These are phyloP conservation scores for Phrynocephalus vlangalii DNA, from an alignment of 2,797 vertebrate species.

Conservation along the genomic window DNA sequence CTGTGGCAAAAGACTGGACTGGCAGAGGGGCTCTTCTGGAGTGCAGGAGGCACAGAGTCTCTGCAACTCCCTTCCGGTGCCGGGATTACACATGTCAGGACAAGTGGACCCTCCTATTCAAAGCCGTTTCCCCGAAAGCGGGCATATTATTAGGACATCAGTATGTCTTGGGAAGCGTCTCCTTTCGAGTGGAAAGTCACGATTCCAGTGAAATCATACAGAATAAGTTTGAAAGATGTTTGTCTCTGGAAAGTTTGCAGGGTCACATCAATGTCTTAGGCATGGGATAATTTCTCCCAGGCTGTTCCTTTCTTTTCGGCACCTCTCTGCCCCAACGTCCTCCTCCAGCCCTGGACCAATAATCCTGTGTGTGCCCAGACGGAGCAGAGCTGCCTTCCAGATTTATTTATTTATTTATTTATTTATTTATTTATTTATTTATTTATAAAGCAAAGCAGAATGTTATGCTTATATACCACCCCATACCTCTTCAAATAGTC, in stretches of 20 bases:
- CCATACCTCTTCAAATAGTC: too few relatives aligned
- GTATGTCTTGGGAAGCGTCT: conserved; percentile 57
- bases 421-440: too few relatives aligned
- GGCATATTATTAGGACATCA: conserved; percentile 53
- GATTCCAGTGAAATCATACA: conserved; percentile 72
- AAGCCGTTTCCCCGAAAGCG: conserved; percentile 59
- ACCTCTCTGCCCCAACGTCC: neutral
- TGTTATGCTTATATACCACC: too few relatives aligned
- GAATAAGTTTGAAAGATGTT: conserved; percentile 59
- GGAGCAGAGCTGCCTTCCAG: neutral
- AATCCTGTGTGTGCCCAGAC: too few relatives aligned
- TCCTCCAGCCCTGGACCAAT: neutral
- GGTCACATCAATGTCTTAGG: neutral
- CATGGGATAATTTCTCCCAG: conserved; percentile 42
- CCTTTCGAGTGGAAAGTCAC: conserved; percentile 66
- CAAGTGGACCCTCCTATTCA: conserved; percentile 41
- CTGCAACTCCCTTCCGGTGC: conserved; percentile 4
- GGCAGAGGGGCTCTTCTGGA: neutral
- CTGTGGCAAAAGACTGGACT: too few relatives aligned
- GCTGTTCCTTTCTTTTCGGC: neutral
- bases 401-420: too few relatives aligned
- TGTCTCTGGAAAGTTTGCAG: neutral
- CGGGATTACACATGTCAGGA: conserved; percentile 45
- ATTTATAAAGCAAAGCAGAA: too few relatives aligned
- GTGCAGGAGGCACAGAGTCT: neutral